Evolutionary conservation across 2,888 invertebrate species (phyloP).

Genomic region (Drosophila recens): DNA sequence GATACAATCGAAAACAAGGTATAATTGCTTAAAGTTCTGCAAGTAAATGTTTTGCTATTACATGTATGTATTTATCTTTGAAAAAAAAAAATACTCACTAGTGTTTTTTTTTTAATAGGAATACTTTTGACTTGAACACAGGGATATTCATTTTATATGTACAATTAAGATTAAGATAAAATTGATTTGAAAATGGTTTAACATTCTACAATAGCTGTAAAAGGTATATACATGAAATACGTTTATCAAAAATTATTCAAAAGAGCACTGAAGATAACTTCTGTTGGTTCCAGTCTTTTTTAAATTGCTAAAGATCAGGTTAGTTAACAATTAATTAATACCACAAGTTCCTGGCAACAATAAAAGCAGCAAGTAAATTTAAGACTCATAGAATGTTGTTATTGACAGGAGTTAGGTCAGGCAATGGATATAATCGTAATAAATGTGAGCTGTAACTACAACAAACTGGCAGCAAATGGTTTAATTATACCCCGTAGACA

Average conservation of each 20-base stretch:
- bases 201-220: too few species aligned
- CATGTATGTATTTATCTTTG: background rate
- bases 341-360: constrained; percentile 37
- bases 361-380: constrained; percentile 19
- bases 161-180: too few species aligned
- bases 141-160: too few species aligned
- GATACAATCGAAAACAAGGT: background rate
- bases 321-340: constrained; percentile 50
- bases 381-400: constrained; percentile 16
- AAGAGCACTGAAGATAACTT: constrained; percentile 32
- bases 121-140: background rate
- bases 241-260: background rate
- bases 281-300: constrained; percentile 26
- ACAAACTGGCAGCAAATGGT: constrained; percentile 42
- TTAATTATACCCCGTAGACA: constrained; percentile 16
- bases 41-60: too few species aligned
- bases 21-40: background rate
- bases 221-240: too few species aligned
- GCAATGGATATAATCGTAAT: constrained; percentile 25
- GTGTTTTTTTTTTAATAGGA: background rate
- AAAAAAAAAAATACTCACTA: background rate
- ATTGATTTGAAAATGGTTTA: too few species aligned
- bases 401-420: constrained; percentile 42
- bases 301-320: constrained; percentile 31
- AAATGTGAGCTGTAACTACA: constrained; percentile 45